Evolutionary conservation across 2,797 vertebrate species (phyloP).

Genomic region (Apogon talboti): DNA sequence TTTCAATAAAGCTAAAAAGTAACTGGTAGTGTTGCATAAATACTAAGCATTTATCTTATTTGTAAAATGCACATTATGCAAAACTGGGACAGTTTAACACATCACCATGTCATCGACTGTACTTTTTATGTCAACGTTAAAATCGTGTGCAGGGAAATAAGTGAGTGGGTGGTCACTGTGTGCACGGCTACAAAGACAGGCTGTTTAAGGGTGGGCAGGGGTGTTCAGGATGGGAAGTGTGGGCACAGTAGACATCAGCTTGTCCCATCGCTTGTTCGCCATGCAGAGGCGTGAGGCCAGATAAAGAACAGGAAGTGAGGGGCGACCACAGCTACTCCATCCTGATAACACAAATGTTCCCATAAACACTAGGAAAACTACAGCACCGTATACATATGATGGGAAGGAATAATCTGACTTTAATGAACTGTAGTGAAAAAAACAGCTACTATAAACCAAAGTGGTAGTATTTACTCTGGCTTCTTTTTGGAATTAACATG

Average conservation of each 20-base stretch:
- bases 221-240: constrained; percentile 56
- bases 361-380: constrained; percentile 31
- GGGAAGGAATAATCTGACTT: constrained; percentile 27
- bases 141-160: constrained; percentile 37
- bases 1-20: not conserved
- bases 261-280: constrained; percentile 55
- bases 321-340: constrained; percentile 46
- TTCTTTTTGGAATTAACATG: too few species aligned
- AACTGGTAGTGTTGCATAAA: not conserved
- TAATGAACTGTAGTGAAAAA: not conserved
- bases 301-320: constrained; percentile 84
- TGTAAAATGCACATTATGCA: not conserved
- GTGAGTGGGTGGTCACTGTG: constrained; percentile 48
- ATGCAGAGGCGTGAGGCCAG: constrained; percentile 75
- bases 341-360: constrained; percentile 63
- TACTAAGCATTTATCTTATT: not conserved
- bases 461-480: too few species aligned
- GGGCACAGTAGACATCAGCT: constrained; percentile 60
- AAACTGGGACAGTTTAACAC: not conserved
- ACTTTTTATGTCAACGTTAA: not conserved
- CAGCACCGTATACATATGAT: constrained; percentile 32
- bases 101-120: not conserved
- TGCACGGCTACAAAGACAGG: constrained; percentile 56
- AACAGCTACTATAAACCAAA: too few species aligned
- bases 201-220: constrained; percentile 54